phyloP scores from a whole-genome alignment of 2,888 invertebrate species.

The Troides aeacus region DNA sequence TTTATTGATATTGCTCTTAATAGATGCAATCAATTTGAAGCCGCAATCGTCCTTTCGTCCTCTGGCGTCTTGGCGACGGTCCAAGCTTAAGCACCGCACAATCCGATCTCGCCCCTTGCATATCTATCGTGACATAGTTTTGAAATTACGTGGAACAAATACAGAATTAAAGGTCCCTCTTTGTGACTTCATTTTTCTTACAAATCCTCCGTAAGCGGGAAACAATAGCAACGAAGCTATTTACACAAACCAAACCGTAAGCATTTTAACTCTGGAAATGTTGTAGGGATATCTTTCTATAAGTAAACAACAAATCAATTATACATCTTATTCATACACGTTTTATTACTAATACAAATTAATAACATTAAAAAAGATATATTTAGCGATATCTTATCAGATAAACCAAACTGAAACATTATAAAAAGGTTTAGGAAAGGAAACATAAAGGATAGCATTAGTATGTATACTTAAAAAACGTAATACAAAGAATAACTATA shows the following conservation, averaged over 20 bases:
- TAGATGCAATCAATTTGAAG: conserved; percentile 28
- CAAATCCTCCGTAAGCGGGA: background rate
- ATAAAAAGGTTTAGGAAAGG: too few species aligned
- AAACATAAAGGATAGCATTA: too few species aligned
- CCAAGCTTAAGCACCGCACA: conserved; percentile 25
- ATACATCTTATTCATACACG: too few species aligned
- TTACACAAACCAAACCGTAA: background rate
- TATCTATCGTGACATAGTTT: conserved; percentile 24
- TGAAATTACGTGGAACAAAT: conserved; percentile 18
- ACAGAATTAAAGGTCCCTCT: conserved; percentile 1
- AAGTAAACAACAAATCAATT: background rate
- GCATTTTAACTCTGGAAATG: background rate
- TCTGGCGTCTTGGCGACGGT: conserved; percentile 24
- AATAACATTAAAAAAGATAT: too few species aligned
- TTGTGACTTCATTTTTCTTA: background rate
- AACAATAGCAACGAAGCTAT: background rate
- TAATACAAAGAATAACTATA: too few species aligned
- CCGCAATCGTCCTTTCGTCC: conserved; percentile 28
- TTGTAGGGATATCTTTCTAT: background rate
- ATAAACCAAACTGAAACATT: too few species aligned
- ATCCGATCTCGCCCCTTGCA: conserved; percentile 27
- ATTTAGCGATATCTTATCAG: too few species aligned
- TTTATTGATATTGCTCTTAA: conserved; percentile 30
- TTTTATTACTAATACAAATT: too few species aligned
- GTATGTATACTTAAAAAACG: too few species aligned